Evolutionary conservation across 1,140 invertebrate genomes (phyloP), one percentile per base, ranked within the genome.

Genomic region (Bicyclus anynana): DNA sequence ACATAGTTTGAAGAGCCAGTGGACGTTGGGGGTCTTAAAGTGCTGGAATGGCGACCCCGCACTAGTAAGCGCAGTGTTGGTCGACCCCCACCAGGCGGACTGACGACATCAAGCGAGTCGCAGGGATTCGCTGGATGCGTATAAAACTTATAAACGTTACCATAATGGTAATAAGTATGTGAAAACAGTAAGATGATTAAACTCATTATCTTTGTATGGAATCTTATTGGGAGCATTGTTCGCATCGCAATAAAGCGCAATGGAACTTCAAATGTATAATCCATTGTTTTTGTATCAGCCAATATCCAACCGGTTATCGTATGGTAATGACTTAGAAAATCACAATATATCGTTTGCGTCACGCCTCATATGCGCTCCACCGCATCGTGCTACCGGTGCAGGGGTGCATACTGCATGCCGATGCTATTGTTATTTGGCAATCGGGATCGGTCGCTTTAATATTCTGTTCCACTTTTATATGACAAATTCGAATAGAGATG

Each of bases 341-440:
- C 61, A 68, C 61, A 69, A 70, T 75, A 70, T 75, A 72, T 69
- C 60, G 66, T 68, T 64, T 72, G 49, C 63, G 72, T 67, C 55
- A 72, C 63, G 70, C 64, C 63, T 73, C 70, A 68, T 44, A 20
- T 71, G 59, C 55, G 65, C 49, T 59, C 59, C 67, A 12, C 18
- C 49, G 57, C 60, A 64, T 12, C 18, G 40, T 14, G 13, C 7
- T 33, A 33, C 29, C 29, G 10, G 29, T 33, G 29, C 29, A 33
- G 37, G 37, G 37, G 1, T 38, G 37, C 37, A 17, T 38, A 38
- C 5, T 38, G 37, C 37, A 17, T 38, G 16, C 5, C 37, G 13
- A 17, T 38, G 37, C 37, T 1, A 38, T 38, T 38, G 37, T 14
- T 3, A 38, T 38, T 38, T 5, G 16, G 13, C 12, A 9, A 38